These are phyloP conservation scores for Drosophila formosana DNA, from an alignment of 2,888 invertebrate genomes.

Conservation along the genomic window DNA sequence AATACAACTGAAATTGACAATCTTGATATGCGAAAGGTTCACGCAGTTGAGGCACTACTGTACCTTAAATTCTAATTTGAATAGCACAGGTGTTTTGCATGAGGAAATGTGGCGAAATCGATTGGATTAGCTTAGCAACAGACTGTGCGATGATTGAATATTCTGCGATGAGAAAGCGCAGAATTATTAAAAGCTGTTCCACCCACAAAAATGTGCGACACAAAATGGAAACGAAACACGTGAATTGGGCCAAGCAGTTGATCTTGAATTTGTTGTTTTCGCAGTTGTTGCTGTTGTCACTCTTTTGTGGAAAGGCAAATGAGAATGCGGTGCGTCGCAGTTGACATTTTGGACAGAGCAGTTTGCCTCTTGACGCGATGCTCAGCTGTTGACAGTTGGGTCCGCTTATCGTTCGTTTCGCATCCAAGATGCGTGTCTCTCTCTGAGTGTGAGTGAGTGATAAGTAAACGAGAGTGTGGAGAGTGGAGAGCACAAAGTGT, in stretches of 20 bases:
- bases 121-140: conserved; percentile 7
- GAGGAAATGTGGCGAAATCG: conserved; percentile 1
- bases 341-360: conserved; percentile 36
- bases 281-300: conserved; percentile 5
- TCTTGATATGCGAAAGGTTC: too few species aligned
- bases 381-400: conserved; percentile 42
- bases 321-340: conserved; percentile 6
- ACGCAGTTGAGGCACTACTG: neutral
- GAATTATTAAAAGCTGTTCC: neutral
- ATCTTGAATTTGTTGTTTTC: conserved; percentile 9
- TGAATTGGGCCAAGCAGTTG: conserved; percentile 10
- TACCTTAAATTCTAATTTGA: neutral
- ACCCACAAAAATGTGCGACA: conserved; percentile 1
- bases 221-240: conserved; percentile 9
- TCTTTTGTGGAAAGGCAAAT: conserved; percentile 30
- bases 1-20: too few species aligned
- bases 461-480: conserved; percentile 24
- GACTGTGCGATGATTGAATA: neutral
- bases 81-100: neutral
- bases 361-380: conserved; percentile 34
- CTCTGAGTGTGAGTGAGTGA: conserved; percentile 28
- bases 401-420: conserved; percentile 22
- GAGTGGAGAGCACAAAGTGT: neutral
- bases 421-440: conserved; percentile 8
- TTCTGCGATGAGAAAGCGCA: neutral